A percentile compares a stretch with the other conserved stretches of the same genome.
Evolutionary conservation across 2,113 vertebrate species (phyloP).

Genomic region (Muscicapa adusta): DNA sequence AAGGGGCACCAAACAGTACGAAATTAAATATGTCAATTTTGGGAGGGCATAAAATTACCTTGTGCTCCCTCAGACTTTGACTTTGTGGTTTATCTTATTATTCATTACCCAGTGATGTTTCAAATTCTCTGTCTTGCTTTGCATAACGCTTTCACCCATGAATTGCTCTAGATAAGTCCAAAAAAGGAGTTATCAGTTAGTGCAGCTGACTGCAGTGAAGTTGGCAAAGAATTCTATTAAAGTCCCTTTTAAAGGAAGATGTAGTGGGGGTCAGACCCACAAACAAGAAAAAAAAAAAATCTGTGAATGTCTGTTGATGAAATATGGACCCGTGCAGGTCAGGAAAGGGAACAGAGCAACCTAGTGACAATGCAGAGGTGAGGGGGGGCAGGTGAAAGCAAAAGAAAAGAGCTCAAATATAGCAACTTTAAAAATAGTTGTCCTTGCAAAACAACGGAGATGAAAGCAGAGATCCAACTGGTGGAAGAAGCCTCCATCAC

Average conservation of each 20-base stretch:
- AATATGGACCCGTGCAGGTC: neutral
- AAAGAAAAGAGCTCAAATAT: constrained; percentile 42
- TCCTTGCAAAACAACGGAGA: constrained; percentile 35
- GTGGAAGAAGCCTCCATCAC: constrained; percentile 22
- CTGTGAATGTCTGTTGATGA: neutral
- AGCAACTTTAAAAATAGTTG: constrained; percentile 56
- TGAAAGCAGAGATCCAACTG: constrained; percentile 13
- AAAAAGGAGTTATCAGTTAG: constrained; percentile 20
- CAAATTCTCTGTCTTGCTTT: constrained; percentile 22
- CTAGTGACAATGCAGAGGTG: constrained; percentile 4
- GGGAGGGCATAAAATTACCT: neutral
- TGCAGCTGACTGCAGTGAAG: constrained; percentile 18
- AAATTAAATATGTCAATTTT: neutral
- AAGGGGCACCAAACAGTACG: neutral
- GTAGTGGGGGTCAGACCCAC: neutral
- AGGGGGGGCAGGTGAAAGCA: neutral
- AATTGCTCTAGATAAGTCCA: constrained; percentile 26
- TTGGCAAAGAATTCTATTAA: constrained; percentile 1
- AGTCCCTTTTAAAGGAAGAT: neutral
- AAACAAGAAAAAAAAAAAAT: neutral
- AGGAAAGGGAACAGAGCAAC: neutral
- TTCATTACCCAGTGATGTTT: constrained; percentile 12
- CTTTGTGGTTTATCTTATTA: constrained; percentile 27
- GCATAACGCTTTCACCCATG: constrained; percentile 21
- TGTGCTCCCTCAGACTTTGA: neutral